Evolutionary conservation across 2,888 invertebrate genomes (phyloP), one percentile per base, ranked within the genome.

Genomic region (Gymnosoma rotundatum): DNA sequence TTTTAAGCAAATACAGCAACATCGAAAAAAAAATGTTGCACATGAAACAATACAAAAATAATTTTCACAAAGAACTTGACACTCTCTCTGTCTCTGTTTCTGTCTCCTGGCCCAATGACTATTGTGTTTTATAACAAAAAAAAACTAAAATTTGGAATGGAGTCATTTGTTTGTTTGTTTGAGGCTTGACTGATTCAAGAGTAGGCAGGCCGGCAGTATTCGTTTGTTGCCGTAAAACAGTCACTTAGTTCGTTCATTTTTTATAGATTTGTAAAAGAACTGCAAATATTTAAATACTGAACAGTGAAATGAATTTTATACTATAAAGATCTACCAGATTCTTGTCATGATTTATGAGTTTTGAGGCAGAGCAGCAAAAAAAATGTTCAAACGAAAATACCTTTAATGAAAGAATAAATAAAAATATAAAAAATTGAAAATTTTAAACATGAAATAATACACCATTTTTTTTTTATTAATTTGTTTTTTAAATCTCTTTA

Each of bases 131-230:
- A 25, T 18, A 60, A 20, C 50, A 60, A 69, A 60, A 69, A n/a
- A 66, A 63, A 70, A 50, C 48, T 32, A 20, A 42, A 60, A 67
- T 45, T 78, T 78, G 58, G 48, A 78, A 83, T 73, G 73, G 78
- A 83, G 83, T 74, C 83, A 83, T 83, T 83, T 69, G 73, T 78
- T 73, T 73, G 73, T 73, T 67, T 52, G 56, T 66, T 32, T 48
- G 25, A 66, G 54, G 52, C 69, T 61, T 76, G 67, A 69, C 18
- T 50, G 60, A 10, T 76, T 32, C 38, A 48, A 38, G 58, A n/a
- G 67, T 60, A 18, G 56, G 25, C 36, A 38, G 61, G n/a, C 21
- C 21, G 45, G 45, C 63, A 64, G 25, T 9, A 20, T 52, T 18
- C 56, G 18, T 10, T 54, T 21, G 38, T 12, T 25, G 45, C 42